These are phyloP conservation scores for Polypedilum vanderplanki DNA, from an alignment of 1,140 invertebrate genomes.

Conservation along the genomic window DNA sequence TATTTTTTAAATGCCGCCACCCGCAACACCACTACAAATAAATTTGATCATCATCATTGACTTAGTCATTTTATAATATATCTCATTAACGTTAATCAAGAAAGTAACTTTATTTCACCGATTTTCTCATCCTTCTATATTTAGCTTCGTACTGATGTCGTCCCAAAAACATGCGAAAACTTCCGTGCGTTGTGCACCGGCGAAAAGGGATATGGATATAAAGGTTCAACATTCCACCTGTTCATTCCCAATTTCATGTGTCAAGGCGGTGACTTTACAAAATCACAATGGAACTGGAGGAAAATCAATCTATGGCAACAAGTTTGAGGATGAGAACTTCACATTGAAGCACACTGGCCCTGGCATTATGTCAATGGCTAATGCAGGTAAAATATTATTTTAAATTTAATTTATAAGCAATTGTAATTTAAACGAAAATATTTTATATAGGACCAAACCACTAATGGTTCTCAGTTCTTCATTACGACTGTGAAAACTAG, in stretches of 20 bases:
- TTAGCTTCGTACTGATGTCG: constrained; percentile 78
- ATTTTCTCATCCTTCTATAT: constrained; percentile 41
- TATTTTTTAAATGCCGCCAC: too few species aligned
- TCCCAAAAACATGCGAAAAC: constrained; percentile 91
- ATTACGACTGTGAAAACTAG: constrained; percentile 90
- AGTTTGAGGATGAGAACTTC: constrained; percentile 97
- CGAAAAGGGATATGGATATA: constrained; percentile 91
- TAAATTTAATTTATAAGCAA: not conserved
- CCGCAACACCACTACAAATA: not conserved
- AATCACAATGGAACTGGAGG: constrained; percentile 94
- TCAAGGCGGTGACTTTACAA: constrained; percentile 93
- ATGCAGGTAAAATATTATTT: constrained; percentile 52
- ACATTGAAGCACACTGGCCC: constrained; percentile 85
- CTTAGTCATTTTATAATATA: not conserved
- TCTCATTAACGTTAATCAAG: constrained; percentile 3
- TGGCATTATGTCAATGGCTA: constrained; percentile 90
- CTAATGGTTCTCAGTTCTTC: constrained; percentile 97
- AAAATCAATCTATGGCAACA: constrained; percentile 93
- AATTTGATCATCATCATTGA: not conserved
- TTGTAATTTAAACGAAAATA: too few species aligned
- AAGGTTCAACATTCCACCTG: constrained; percentile 85
- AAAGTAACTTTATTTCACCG: not conserved
- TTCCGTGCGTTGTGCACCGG: constrained; percentile 90
- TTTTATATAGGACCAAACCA: constrained; percentile 65
- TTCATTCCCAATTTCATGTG: constrained; percentile 99